A percentile compares a stretch with the other conserved stretches of the same genome.
Evolutionary conservation across 2,888 invertebrate species (phyloP).

Genomic region (Drosophila yooni): DNA sequence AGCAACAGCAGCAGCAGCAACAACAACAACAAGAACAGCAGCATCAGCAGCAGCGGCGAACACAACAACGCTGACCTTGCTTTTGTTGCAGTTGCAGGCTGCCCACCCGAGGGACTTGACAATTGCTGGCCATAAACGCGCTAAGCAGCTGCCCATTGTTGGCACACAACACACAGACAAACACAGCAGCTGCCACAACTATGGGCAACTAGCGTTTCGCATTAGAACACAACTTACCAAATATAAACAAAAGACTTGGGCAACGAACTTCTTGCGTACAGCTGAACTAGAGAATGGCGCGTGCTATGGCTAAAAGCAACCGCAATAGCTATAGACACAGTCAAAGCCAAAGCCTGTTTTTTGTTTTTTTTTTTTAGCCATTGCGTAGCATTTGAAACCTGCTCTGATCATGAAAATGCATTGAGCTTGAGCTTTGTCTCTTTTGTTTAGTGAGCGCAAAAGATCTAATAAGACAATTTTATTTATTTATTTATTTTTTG

Average conservation of each 20-base stretch:
- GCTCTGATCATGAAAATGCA: constrained; percentile 79
- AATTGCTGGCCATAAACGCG: constrained; percentile 78
- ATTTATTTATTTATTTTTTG: constrained; percentile 34
- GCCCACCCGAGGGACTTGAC: constrained; percentile 71
- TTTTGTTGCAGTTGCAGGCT: constrained; percentile 47
- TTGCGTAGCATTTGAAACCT: constrained; percentile 78
- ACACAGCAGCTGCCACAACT: constrained; percentile 5
- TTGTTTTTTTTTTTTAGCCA: constrained; percentile 22
- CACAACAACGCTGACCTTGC: constrained; percentile 68
- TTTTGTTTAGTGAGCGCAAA: constrained; percentile 15
- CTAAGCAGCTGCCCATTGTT: constrained; percentile 77
- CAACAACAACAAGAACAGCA: constrained; percentile 5
- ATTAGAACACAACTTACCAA: constrained; percentile 73
- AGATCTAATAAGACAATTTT: constrained; percentile 8
- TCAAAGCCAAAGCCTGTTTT: constrained; percentile 66
- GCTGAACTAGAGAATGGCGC: constrained; percentile 74
- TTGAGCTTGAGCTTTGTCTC: constrained; percentile 27
- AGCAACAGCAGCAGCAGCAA: constrained; percentile 14
- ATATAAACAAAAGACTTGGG: constrained; percentile 78
- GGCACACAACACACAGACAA: constrained; percentile 19
- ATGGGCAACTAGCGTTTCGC: constrained; percentile 54
- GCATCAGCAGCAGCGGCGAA: constrained; percentile 7
- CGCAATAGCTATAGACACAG: constrained; percentile 27
- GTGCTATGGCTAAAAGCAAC: constrained; percentile 69
- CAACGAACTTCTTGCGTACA: constrained; percentile 73